Percentiles rank a stretch among this genome's conserved stretches.
phyloP scores from a whole-genome alignment of 2,113 vertebrate species.

The Percopsis transmontana region DNA sequence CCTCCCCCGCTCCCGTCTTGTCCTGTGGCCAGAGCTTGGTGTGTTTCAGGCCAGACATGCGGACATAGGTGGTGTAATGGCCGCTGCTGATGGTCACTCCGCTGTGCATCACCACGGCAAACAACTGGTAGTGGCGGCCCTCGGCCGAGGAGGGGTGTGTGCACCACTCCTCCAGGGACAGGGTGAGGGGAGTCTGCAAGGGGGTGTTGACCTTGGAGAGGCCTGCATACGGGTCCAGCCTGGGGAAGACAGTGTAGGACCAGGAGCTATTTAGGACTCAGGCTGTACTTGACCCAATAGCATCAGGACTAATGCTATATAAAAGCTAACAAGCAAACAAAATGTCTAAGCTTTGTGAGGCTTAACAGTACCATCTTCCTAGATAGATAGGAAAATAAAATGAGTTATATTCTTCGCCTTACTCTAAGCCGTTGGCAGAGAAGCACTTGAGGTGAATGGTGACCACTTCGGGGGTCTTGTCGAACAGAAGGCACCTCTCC shows the following conservation, averaged over 20 bases:
- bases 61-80: slow-evolving; percentile 94
- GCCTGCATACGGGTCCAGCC: slow-evolving; percentile 91
- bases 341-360: too few species aligned
- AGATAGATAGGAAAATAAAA: too few species aligned
- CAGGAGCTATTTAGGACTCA: not conserved
- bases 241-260: slow-evolving; percentile 39
- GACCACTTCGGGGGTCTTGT: slow-evolving; percentile 95
- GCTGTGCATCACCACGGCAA: slow-evolving; percentile 97
- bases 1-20: slow-evolving; percentile 38
- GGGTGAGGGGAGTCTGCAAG: slow-evolving; percentile 85
- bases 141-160: slow-evolving; percentile 74
- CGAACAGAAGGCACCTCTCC: slow-evolving; percentile 94
- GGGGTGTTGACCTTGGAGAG: slow-evolving; percentile 98
- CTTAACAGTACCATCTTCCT: too few species aligned
- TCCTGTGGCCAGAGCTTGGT: slow-evolving; percentile 60
- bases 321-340: not conserved
- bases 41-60: slow-evolving; percentile 84
- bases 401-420: slow-evolving; percentile 36
- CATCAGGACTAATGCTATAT: not conserved
- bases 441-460: slow-evolving; percentile 98
- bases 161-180: slow-evolving; percentile 95
- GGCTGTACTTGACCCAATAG: not conserved
- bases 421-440: slow-evolving; percentile 92
- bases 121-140: slow-evolving; percentile 88
- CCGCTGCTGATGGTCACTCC: slow-evolving; percentile 97